Evolutionary conservation across 2,888 invertebrate genomes (phyloP).

Genomic region (Melanotus villosus): DNA sequence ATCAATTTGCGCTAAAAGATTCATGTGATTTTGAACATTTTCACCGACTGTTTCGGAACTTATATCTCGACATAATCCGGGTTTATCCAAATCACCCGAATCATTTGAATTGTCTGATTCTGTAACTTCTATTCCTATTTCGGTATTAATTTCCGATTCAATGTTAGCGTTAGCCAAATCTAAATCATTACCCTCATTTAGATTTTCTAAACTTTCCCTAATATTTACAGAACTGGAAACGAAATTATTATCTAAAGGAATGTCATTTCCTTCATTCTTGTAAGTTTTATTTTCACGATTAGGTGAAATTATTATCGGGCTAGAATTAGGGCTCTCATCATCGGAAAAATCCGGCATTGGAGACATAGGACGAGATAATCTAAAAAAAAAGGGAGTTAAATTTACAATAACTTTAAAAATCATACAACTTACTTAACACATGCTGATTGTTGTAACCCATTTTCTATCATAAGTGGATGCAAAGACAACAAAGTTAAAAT

Average conservation of each 20-base stretch:
- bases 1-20: constrained; percentile 76
- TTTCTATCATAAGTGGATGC: constrained; percentile 90
- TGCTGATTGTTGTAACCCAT: constrained; percentile 86
- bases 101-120: constrained; percentile 62
- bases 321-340: constrained; percentile 64
- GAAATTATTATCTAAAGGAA: constrained; percentile 33
- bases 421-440: constrained; percentile 77
- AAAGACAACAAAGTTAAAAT: constrained; percentile 91
- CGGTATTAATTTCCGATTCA: constrained; percentile 60
- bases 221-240: constrained; percentile 25
- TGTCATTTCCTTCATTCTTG: constrained; percentile 16
- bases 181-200: constrained; percentile 48
- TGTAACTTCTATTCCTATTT: constrained; percentile 65
- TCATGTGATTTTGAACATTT: constrained; percentile 73
- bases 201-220: neutral
- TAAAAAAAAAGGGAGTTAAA: too few relatives aligned
- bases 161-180: constrained; percentile 54
- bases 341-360: constrained; percentile 78
- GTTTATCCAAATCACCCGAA: constrained; percentile 61
- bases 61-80: constrained; percentile 79
- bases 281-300: constrained; percentile 2
- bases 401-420: neutral
- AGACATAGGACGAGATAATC: constrained; percentile 80
- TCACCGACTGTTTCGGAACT: constrained; percentile 77
- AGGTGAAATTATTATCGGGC: constrained; percentile 50